phyloP scores from a whole-genome alignment of 2,113 vertebrate species.

The Anguilla japonica region DNA sequence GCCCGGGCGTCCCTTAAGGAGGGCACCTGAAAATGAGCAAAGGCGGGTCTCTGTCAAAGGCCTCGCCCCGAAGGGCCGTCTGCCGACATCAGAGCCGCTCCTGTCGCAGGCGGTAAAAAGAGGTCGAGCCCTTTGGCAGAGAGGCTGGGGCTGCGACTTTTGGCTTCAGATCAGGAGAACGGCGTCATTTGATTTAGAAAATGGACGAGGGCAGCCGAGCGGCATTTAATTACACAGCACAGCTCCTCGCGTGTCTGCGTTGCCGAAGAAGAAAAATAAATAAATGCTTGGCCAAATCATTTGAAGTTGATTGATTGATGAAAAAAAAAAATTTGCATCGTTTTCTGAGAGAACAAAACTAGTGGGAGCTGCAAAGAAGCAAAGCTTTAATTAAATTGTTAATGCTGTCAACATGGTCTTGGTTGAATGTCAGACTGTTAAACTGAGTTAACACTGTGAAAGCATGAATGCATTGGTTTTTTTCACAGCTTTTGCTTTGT shows the following conservation, averaged over 20 bases:
- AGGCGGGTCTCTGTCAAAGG: not conserved
- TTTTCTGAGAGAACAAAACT: not conserved
- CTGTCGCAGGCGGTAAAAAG: not conserved
- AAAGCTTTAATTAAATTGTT: not conserved
- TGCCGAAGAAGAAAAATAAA: not conserved
- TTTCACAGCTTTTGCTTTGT: not conserved
- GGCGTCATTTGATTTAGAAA: not conserved
- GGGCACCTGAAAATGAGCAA: not conserved
- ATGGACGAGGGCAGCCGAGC: not conserved
- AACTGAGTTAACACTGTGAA: not conserved
- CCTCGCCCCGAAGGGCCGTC: not conserved
- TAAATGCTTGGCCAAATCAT: not conserved
- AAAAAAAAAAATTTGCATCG: not conserved
- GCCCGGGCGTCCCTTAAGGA: not conserved
- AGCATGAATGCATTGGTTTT: not conserved
- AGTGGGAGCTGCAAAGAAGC: not conserved
- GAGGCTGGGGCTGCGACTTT: not conserved
- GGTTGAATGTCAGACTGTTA: not conserved
- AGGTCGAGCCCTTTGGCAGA: slow-evolving; percentile 3
- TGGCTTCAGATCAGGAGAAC: not conserved
- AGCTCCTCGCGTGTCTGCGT: not conserved
- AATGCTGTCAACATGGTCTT: not conserved
- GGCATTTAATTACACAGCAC: not conserved
- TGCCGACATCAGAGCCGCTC: not conserved
- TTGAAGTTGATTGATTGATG: not conserved